Percentiles rank a stretch among this genome's conserved stretches.
phyloP scores from a whole-genome alignment of 2,113 vertebrate species.

The Cynoglossus semilaevis region DNA sequence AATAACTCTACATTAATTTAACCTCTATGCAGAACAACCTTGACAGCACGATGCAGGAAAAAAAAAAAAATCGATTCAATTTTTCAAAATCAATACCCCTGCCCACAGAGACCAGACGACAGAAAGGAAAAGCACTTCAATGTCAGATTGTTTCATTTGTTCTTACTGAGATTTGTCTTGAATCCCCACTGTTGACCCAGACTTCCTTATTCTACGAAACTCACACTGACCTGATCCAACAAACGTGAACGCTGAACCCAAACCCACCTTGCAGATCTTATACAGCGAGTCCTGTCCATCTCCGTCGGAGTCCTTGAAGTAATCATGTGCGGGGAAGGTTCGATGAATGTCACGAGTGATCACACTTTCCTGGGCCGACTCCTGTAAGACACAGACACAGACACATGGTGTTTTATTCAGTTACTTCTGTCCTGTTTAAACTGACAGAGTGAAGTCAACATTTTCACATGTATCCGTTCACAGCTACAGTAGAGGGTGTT shows the following conservation, averaged over 20 bases:
- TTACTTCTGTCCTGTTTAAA: too few relatives aligned
- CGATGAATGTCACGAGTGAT: constrained; percentile 97
- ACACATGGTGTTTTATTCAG: not conserved
- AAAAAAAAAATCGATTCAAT: too few relatives aligned
- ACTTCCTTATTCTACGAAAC: too few relatives aligned
- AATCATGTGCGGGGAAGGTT: constrained; percentile 96
- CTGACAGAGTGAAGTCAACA: too few relatives aligned
- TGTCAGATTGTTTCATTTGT: too few relatives aligned
- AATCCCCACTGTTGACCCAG: not conserved
- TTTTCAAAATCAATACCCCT: too few relatives aligned
- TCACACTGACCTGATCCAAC: not conserved
- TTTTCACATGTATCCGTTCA: not conserved
- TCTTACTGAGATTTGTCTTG: too few relatives aligned
- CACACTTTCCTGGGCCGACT: constrained; percentile 90
- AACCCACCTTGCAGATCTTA: constrained; percentile 95
- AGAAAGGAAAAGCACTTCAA: too few relatives aligned
- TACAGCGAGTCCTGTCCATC: constrained; percentile 97
- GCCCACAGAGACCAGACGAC: too few relatives aligned
- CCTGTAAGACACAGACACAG: constrained; percentile 72
- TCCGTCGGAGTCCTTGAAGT: constrained; percentile 95
- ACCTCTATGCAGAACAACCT: too few relatives aligned
- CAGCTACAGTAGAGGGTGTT: constrained; percentile 10
- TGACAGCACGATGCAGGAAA: too few relatives aligned
- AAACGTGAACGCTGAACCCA: not conserved
- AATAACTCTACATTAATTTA: too few relatives aligned